Base-by-base conservation (phyloP, 1,140 invertebrate species). In the Drosophila takahashii region DNA sequence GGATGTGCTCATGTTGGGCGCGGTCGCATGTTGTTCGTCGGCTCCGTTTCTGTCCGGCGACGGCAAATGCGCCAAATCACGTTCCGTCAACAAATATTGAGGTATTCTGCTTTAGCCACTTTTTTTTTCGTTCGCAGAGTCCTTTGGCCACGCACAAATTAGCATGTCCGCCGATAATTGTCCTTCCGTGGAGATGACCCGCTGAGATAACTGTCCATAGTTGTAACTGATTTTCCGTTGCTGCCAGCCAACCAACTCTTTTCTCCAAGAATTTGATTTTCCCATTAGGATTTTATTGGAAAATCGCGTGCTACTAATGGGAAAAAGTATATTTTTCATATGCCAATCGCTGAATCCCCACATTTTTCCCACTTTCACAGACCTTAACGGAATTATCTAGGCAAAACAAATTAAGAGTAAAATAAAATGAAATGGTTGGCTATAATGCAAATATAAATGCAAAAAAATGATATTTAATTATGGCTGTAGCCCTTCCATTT, bases 101-200 rank as follows among this genome's bases (percentile, higher is more conserved):
- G 86, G 79, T 79, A 91, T 91, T 91, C 80, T 91, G 90, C 85
- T 91, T 91, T 91, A 78, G 61, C 75, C 13, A 10, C 22, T 22
- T 39, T 58, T 66, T 66, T 32, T 13, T 7, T 27, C 18, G 45
- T 26, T 22, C n/a, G 9, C 41, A 47, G 61, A 27, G 61, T 61
- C 29, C 37, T 16, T 26, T 6, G 36, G n/a, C 65, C 70, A 86
- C 80, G 77, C 84, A 87, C 83, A 89, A 83, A 91, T 91, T 91
- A 91, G 90, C 90, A 91, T 90, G 90, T 91, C 83, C 90, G 66
- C 45, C 74, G 75, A 91, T 90, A 87, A 91, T 91, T 91, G 90
- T 91, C 72, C 70, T 77, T 91, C 77, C 85, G 90, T 90, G 90
- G 74, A 87, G 90, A 91, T 91, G 90, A 90, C 90, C 90, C 77